Conservation (phyloP, 2,113 vertebrate genomes). For the Taxidea taxus region DNA sequence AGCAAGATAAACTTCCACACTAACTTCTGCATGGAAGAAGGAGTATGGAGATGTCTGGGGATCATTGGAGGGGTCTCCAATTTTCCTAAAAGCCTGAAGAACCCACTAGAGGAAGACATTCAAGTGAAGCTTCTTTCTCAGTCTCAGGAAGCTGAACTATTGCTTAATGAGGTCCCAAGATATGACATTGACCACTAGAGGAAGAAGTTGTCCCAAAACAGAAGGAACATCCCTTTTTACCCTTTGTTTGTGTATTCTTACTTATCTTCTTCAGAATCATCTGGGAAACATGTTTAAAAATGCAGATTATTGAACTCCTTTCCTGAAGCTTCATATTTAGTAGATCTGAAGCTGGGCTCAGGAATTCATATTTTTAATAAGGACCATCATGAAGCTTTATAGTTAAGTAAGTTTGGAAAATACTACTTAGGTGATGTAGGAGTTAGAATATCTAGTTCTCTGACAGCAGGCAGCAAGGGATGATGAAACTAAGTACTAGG, state of each 20-base stretch:
- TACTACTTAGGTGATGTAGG: neutral
- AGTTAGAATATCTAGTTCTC: neutral
- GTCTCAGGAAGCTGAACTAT: neutral
- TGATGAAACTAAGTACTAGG: neutral
- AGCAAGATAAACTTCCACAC: neutral
- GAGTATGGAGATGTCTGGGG: too few relatives aligned
- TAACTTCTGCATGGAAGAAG: neutral
- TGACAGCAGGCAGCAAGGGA: neutral
- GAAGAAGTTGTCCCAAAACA: neutral
- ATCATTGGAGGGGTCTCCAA: neutral
- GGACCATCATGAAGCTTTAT: neutral
- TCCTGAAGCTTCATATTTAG: neutral
- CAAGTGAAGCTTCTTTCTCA: neutral
- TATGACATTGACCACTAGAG: neutral
- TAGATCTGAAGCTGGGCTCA: neutral
- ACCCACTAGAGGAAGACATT: neutral
- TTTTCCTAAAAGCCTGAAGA: neutral
- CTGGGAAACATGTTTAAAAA: neutral
- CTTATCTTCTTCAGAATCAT: neutral
- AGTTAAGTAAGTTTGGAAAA: neutral
- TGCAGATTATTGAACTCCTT: neutral
- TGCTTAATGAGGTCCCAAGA: neutral
- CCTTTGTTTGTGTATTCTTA: neutral
- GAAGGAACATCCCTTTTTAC: fast-evolving
- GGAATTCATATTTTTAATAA: neutral